Percentiles rank a stretch among this genome's conserved stretches.
Conservation (phyloP, 2,888 invertebrate genomes). For the Drosophila demipolita region DNA sequence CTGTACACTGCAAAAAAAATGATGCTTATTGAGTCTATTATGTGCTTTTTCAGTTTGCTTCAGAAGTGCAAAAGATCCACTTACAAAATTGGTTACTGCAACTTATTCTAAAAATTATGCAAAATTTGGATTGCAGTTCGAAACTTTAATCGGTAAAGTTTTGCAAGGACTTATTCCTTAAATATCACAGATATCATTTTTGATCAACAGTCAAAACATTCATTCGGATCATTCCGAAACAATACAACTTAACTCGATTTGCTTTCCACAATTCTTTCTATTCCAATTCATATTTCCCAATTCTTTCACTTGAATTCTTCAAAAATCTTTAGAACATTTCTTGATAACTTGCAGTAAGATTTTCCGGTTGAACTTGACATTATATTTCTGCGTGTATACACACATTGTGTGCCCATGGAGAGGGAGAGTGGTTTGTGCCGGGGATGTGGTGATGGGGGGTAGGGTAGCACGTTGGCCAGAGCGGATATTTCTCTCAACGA, state of each 20-base stretch:
- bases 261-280: neutral
- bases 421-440: neutral
- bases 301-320: neutral
- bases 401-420: neutral
- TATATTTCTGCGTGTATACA: neutral
- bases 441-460: neutral
- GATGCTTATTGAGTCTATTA: neutral
- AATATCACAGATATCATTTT: no score
- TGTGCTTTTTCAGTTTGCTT: neutral
- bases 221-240: neutral
- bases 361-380: constrained; percentile 1
- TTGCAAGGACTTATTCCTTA: neutral
- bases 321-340: neutral
- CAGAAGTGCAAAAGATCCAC: neutral
- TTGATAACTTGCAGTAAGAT: neutral
- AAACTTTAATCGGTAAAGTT: neutral
- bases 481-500: constrained; percentile 53
- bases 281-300: neutral
- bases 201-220: neutral
- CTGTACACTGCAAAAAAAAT: neutral
- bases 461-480: neutral
- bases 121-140: neutral
- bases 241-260: neutral
- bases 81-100: neutral
- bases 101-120: neutral